Evolutionary conservation across 1,140 invertebrate species (phyloP), one percentile per base, ranked within the genome.

Genomic region (Papilio polytes): DNA sequence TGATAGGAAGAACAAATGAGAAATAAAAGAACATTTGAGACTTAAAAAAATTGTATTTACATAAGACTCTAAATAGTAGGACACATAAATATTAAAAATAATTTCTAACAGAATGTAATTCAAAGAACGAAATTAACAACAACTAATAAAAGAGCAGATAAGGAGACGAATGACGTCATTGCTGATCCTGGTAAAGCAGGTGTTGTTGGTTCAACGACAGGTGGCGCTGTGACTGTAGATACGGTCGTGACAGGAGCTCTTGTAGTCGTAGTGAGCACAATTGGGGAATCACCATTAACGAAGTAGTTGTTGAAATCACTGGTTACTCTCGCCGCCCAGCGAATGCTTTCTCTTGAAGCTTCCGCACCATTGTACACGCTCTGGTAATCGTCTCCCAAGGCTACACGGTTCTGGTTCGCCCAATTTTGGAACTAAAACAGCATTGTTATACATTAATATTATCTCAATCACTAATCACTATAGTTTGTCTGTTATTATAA

Each of bases 401-500:
- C n/a, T 2, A 26, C 76, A 20, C 83, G 80, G 72, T 85, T 90
- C 7, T 81, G 36, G 2, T 56, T 85, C 10, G 85, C 88, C 93
- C 93, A 94, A 3, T 59, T 41, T 87, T 86, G 83, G 81, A 90
- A 92, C 93, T 94, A 84, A 51, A 88, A 85, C 48, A 46, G 0
- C 3, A 20, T 73, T 12, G 3, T 7, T 41, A n/a, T 44, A 72
- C 31, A 72, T 72, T 72, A 41, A n/a, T 9, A 72, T 36, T 26
- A 3, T 31, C 13, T 70, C 12, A 4, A 31, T 31, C 12, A 31
- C 20, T 70, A 70, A 13, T 4, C 36, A 12, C 31, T 70, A 26
- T 36, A 10, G 48, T 18, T 51, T 51, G 48, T 51, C 48, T 51
- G 15, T 51, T 51, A 18, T 51, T 18, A 18, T 4, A 7, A 59